These are phyloP conservation scores for Halocynthia roretzi DNA, from an alignment of 23 tunicate genomes.

Conservation along the genomic window DNA sequence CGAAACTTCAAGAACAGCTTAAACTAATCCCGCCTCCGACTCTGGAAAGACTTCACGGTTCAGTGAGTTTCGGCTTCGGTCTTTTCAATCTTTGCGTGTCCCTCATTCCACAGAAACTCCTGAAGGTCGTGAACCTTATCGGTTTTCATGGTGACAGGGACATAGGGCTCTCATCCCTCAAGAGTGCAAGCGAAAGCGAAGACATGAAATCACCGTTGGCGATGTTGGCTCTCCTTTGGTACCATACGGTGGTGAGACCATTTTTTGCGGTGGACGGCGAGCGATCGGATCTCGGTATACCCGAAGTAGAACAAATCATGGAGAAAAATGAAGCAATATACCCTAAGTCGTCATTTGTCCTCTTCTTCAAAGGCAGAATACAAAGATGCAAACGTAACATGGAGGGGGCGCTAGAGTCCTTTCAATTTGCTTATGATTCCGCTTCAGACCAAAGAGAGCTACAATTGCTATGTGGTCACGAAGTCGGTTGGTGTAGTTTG, in stretches of 20 bases:
- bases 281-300: conserved; percentile 39
- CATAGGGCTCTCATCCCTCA: conserved; percentile 41
- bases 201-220: conserved; percentile 91
- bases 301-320: conserved; percentile 57
- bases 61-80: conserved; percentile 75
- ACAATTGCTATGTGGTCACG: conserved; percentile 72
- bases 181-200: conserved; percentile 50
- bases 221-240: conserved; percentile 72
- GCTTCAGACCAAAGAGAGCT: conserved; percentile 70
- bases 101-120: conserved; percentile 59
- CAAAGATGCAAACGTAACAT: conserved; percentile 65
- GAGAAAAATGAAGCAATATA: conserved; percentile 48
- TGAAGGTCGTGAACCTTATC: conserved; percentile 63
- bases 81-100: conserved; percentile 77
- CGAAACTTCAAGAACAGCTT: conserved; percentile 10
- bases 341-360: conserved; percentile 52
- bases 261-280: conserved; percentile 90
- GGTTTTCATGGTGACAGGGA: conserved; percentile 70
- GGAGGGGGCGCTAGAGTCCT: conserved; percentile 45
- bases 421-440: conserved; percentile 49
- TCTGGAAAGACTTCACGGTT: conserved; percentile 47
- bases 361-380: conserved; percentile 77
- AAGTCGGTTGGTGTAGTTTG: conserved; percentile 86
- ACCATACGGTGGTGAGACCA: conserved; percentile 78
- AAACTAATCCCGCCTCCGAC: conserved; percentile 9